A percentile compares a stretch with the other conserved stretches of the same genome.
phyloP scores from a whole-genome alignment of 2,113 vertebrate genomes.

The Suncus etruscus region DNA sequence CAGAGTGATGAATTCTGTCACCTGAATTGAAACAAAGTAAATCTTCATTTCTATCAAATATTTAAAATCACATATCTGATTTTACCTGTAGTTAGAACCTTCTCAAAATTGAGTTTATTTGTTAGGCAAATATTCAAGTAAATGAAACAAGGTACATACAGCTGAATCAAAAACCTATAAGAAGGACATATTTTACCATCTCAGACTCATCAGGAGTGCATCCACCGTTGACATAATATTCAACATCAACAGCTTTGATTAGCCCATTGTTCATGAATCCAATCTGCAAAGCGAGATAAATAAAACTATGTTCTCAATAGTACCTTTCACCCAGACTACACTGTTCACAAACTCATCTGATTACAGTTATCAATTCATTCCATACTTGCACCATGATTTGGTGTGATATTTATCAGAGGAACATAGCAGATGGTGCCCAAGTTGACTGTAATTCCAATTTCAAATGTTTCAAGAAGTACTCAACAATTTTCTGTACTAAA shows the following conservation, averaged over 20 bases:
- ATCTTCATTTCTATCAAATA: neutral
- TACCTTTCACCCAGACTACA: neutral
- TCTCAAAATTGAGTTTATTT: neutral
- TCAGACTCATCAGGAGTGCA: constrained; percentile 89
- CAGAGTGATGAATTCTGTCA: constrained; percentile 83
- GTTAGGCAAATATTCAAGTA: neutral
- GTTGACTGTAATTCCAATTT: neutral
- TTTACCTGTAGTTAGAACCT: neutral
- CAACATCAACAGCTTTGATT: constrained; percentile 89
- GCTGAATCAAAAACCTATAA: neutral
- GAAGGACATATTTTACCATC: constrained; percentile 80
- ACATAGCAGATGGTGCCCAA: neutral
- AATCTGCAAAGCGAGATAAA: constrained; percentile 84
- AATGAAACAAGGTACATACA: neutral
- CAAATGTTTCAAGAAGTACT: neutral
- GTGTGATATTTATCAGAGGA: neutral
- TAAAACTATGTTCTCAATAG: neutral
- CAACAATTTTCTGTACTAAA: neutral
- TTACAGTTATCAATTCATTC: neutral
- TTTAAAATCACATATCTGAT: neutral
- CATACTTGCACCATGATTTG: neutral
- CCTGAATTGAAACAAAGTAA: constrained; percentile 67
- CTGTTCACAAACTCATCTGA: neutral
- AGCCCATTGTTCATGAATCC: constrained; percentile 93
- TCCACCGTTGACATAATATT: constrained; percentile 90